These are phyloP conservation scores for Aspidiotus destructor DNA, from an alignment of 2,888 invertebrate genomes.

Conservation along the genomic window DNA sequence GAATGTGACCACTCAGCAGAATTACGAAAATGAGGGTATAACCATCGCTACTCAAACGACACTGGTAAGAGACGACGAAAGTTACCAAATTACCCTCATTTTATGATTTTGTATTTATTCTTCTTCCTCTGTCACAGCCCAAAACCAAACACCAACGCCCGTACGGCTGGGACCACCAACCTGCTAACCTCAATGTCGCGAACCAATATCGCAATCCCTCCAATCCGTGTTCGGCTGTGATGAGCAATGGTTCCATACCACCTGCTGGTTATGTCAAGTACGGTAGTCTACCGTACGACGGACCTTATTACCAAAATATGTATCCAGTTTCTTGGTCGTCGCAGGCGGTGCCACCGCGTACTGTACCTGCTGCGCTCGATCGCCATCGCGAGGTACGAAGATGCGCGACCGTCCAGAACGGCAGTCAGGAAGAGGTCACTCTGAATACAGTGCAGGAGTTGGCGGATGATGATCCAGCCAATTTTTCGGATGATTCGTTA, in stretches of 20 bases:
- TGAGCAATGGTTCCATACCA: slow-evolving; percentile 5
- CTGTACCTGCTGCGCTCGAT: slow-evolving; percentile 61
- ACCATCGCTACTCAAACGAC: slow-evolving; percentile 65
- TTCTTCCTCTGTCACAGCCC: slow-evolving; percentile 48
- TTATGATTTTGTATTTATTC: background rate
- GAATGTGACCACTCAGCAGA: slow-evolving; percentile 5
- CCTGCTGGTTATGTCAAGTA: slow-evolving; percentile 45
- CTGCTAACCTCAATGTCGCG: slow-evolving; percentile 27
- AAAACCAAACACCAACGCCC: slow-evolving; percentile 66
- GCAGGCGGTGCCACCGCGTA: slow-evolving; percentile 50
- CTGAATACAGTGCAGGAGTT: slow-evolving; percentile 38
- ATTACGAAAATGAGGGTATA: slow-evolving; percentile 37
- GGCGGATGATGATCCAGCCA: slow-evolving; percentile 40
- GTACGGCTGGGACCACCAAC: slow-evolving; percentile 58
- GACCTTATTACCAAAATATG: slow-evolving; percentile 38
- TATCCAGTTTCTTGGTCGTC: slow-evolving; percentile 42
- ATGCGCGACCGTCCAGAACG: slow-evolving; percentile 41
- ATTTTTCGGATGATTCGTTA: slow-evolving; percentile 74
- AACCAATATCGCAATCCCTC: background rate
- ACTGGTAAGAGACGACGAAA: slow-evolving; percentile 48
- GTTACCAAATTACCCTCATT: background rate
- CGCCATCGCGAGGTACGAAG: slow-evolving; percentile 71
- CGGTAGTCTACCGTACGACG: slow-evolving; percentile 58
- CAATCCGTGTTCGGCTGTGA: background rate
- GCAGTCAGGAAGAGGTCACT: slow-evolving; percentile 34